These are phyloP conservation scores for Epinephelus malabaricus DNA, from an alignment of 2,797 vertebrate species.

Conservation along the genomic window DNA sequence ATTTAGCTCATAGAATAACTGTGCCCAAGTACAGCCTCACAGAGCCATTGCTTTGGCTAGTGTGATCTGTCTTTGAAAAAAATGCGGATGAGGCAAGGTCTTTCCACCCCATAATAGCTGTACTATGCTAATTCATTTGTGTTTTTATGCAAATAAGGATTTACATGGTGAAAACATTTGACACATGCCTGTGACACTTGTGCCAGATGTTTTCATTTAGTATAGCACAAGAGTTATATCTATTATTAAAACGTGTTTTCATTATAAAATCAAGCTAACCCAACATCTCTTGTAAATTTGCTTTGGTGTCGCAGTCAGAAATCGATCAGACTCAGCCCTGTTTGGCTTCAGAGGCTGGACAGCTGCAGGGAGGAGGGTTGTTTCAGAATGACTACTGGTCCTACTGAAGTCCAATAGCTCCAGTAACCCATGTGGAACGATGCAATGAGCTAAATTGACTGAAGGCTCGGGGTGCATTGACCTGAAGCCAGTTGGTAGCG, in stretches of 20 bases:
- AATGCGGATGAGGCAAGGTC: no score
- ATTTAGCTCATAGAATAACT: no score
- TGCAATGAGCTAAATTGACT: conserved; percentile 49
- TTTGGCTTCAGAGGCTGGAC: conserved; percentile 20
- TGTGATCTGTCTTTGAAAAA: no score
- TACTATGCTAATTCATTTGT: neutral
- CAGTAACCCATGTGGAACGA: conserved; percentile 42
- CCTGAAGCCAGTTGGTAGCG: conserved; percentile 32
- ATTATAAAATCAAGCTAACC: no score
- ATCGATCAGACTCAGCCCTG: conserved; percentile 16
- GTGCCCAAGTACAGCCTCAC: no score
- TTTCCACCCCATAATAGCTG: no score
- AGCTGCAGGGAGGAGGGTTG: conserved; percentile 15
- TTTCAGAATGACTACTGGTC: conserved; percentile 9
- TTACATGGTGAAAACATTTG: neutral
- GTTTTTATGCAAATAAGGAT: neutral
- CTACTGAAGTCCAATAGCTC: conserved; percentile 19
- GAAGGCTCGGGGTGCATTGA: conserved; percentile 39
- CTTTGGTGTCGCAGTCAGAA: conserved; percentile 20
- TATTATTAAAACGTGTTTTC: no score
- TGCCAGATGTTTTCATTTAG: neutral
- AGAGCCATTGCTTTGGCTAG: no score
- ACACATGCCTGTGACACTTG: neutral
- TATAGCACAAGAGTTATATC: no score
- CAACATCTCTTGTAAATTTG: neutral